These are phyloP conservation scores for Nomada flava DNA, from an alignment of 2,888 invertebrate species.

Conservation along the genomic window DNA sequence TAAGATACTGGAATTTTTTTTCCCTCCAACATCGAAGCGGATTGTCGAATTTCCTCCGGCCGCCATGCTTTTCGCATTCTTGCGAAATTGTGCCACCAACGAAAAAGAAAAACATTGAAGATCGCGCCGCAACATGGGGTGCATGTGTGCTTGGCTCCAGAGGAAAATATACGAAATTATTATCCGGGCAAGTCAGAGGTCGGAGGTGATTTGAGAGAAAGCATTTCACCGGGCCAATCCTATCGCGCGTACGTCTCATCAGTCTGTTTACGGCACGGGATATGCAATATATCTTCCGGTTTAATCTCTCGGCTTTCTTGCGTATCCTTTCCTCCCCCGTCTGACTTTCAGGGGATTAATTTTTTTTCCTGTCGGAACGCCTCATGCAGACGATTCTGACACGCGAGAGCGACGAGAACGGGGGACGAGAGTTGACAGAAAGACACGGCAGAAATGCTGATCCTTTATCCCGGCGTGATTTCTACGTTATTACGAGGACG, in stretches of 20 bases:
- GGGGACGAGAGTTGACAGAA: not conserved
- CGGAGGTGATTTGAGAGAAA: conserved; percentile 36
- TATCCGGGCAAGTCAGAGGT: conserved; percentile 2
- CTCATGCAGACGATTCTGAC: conserved; percentile 54
- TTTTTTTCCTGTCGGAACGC: conserved; percentile 22
- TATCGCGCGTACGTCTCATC: conserved; percentile 55
- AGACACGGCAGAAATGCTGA: conserved; percentile 37
- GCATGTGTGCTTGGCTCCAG: not conserved
- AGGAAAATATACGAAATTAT: conserved; percentile 31
- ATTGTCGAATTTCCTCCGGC: not conserved
- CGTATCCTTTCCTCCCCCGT: conserved; percentile 43
- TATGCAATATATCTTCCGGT: conserved; percentile 66
- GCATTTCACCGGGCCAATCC: conserved; percentile 28
- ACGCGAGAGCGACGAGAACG: conserved; percentile 13
- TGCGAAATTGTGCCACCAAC: not conserved
- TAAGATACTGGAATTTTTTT: not conserved
- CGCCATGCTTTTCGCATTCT: no score
- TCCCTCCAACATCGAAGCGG: not conserved
- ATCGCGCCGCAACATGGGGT: not conserved
- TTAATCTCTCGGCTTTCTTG: conserved; percentile 66
- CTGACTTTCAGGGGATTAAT: conserved; percentile 63
- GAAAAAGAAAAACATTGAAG: conserved; percentile 1
- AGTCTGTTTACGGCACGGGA: conserved; percentile 58
- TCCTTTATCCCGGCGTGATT: conserved; percentile 54
- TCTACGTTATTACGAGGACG: conserved; percentile 46